Evolutionary conservation across 53 echinoderm and acorn worm species (phyloP).

Genomic region (Apostichopus leukothele): DNA sequence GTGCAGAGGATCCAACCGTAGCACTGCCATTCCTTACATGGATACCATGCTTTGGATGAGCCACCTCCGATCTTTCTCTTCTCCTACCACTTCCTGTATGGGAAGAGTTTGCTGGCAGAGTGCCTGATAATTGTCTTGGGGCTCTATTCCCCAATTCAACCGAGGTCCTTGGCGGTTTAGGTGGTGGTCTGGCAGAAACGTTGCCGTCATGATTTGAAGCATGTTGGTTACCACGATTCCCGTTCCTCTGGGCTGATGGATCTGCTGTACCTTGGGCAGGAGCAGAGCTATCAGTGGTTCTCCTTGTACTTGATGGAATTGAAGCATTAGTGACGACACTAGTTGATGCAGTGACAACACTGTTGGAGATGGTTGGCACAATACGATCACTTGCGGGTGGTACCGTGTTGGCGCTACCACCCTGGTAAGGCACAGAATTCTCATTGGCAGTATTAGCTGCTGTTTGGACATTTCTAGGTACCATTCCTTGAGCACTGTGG

Average conservation of each 20-base stretch:
- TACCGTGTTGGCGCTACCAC: background rate
- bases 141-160: background rate
- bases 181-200: background rate
- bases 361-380: background rate
- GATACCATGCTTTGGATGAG: background rate
- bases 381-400: background rate
- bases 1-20: background rate
- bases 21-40: background rate
- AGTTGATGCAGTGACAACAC: background rate
- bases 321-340: background rate
- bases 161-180: conserved; percentile 2
- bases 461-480: background rate
- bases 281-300: background rate
- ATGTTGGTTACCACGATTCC: background rate
- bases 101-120: background rate
- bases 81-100: background rate
- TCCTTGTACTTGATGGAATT: background rate
- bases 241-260: background rate
- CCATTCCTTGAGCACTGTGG: background rate
- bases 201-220: background rate
- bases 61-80: background rate
- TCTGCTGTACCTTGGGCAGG: background rate
- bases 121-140: background rate
- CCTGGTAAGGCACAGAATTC: background rate
- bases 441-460: background rate